Evolutionary conservation across 2,888 invertebrate species (phyloP).

Genomic region (Lasioglossum figueresi): DNA sequence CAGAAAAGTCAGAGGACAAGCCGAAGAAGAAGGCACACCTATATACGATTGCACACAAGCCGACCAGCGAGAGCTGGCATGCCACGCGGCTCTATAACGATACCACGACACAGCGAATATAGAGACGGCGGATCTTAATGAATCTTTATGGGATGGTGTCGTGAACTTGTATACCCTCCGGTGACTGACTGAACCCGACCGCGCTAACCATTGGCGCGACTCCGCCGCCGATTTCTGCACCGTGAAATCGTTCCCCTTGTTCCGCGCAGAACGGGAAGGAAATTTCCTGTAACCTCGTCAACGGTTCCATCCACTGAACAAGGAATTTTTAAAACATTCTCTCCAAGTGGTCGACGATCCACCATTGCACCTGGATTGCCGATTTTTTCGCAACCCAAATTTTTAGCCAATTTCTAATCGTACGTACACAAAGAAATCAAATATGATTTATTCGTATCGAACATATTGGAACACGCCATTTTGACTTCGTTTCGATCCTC

Average conservation of each 20-base stretch:
- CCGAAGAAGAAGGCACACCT: conserved; percentile 9
- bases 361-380: not conserved
- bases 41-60: conserved; percentile 35
- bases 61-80: conserved; percentile 59
- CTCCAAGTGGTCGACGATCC: not conserved
- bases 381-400: not conserved
- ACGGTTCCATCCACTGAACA: not conserved
- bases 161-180: conserved; percentile 84
- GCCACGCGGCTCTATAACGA: conserved; percentile 79
- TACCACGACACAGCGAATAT: conserved; percentile 81
- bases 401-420: too few relatives aligned
- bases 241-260: conserved; percentile 34
- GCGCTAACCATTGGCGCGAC: conserved; percentile 78
- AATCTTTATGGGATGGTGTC: conserved; percentile 84
- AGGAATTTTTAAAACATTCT: not conserved
- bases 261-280: not conserved
- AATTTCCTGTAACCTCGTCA: not conserved
- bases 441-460: too few relatives aligned
- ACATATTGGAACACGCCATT: too few relatives aligned
- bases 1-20: conserved; percentile 36
- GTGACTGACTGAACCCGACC: conserved; percentile 82
- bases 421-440: too few relatives aligned
- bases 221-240: conserved; percentile 43
- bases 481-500: not conserved
- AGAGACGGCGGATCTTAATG: conserved; percentile 82